Conservation (phyloP, 2,113 vertebrate species). For the Gymnogyps californianus region DNA sequence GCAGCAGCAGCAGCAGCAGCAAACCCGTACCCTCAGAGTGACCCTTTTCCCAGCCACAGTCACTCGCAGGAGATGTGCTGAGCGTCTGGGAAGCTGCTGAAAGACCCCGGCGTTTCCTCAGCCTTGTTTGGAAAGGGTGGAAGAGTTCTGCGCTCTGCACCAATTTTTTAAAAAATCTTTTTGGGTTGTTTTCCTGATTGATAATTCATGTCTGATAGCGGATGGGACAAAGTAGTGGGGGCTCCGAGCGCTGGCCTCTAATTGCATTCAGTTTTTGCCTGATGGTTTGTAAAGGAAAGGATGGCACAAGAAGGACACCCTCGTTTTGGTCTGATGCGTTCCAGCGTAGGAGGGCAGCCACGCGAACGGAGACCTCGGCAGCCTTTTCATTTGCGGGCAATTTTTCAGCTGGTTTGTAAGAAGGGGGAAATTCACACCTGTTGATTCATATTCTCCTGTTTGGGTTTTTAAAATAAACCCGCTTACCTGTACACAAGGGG, state of each 20-base stretch:
- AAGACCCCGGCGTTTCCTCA: accelerated
- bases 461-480: conserved; percentile 50
- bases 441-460: conserved; percentile 42
- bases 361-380: accelerated
- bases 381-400: neutral
- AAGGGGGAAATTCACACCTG: neutral
- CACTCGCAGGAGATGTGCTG: neutral
- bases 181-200: neutral
- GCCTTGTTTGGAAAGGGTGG: neutral
- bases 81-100: neutral
- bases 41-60: neutral
- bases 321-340: neutral
- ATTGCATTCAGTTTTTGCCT: neutral
- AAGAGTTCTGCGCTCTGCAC: neutral
- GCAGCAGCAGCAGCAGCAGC: neutral
- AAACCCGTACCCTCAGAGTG: neutral
- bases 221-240: neutral
- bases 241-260: neutral
- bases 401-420: conserved; percentile 16
- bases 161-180: too few relatives aligned
- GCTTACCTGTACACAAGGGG: neutral
- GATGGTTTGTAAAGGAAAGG: neutral
- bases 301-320: neutral
- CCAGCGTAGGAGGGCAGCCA: neutral
- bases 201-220: neutral